These are phyloP conservation scores for Gymnocheta viridis DNA, from an alignment of 2,888 invertebrate species.

Conservation along the genomic window DNA sequence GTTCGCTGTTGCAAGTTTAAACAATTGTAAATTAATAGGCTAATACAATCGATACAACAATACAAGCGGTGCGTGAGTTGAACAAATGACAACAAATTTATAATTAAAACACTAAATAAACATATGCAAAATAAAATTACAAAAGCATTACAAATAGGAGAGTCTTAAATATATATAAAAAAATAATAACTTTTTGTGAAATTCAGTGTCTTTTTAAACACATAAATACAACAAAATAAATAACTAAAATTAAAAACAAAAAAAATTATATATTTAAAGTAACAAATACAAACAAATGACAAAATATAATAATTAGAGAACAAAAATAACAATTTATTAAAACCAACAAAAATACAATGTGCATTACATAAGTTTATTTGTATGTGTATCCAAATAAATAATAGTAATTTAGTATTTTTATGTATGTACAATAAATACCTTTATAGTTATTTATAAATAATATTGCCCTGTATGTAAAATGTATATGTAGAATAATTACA, in stretches of 20 bases:
- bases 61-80: not conserved
- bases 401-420: slow-evolving; percentile 12
- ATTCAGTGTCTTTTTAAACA: slow-evolving; percentile 79
- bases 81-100: not conserved
- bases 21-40: too few relatives aligned
- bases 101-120: not conserved
- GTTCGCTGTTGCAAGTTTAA: too few relatives aligned
- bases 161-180: slow-evolving; percentile 19
- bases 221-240: slow-evolving; percentile 60
- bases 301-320: slow-evolving; percentile 65
- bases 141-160: slow-evolving; percentile 38
- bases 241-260: slow-evolving; percentile 25
- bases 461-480: slow-evolving; percentile 49
- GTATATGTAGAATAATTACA: slow-evolving; percentile 18
- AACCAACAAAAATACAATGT: slow-evolving; percentile 33
- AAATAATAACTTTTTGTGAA: slow-evolving; percentile 75
- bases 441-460: slow-evolving; percentile 16
- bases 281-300: slow-evolving; percentile 36
- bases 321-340: slow-evolving; percentile 59
- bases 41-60: not conserved
- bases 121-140: not conserved
- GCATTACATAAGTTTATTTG: slow-evolving; percentile 53
- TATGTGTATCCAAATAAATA: slow-evolving; percentile 32
- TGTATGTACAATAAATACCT: slow-evolving; percentile 17
- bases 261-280: slow-evolving; percentile 20